Evolutionary conservation across 2,113 vertebrate species (phyloP).

Genomic region (Marmota monax): DNA sequence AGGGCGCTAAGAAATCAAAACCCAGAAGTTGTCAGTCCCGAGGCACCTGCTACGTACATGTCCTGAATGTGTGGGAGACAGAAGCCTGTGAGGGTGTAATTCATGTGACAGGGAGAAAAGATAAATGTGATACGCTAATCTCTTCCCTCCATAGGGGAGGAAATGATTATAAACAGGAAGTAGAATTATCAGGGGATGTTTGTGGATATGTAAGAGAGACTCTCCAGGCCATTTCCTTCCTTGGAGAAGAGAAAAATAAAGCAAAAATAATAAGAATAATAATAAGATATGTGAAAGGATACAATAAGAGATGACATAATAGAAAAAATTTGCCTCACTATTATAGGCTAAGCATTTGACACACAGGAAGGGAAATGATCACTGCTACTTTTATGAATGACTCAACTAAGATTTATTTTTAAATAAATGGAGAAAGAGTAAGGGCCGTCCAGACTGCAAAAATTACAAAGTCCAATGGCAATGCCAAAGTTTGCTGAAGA

Average conservation of each 20-base stretch:
- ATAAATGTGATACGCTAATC: neutral
- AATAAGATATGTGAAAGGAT: neutral
- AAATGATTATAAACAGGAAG: neutral
- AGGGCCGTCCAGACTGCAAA: neutral
- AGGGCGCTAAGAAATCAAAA: conserved; percentile 54
- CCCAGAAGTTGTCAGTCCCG: neutral
- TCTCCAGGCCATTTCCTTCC: neutral
- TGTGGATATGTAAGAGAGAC: neutral
- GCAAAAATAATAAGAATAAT: neutral
- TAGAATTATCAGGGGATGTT: neutral
- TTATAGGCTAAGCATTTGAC: neutral
- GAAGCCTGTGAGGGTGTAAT: neutral
- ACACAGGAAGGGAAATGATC: neutral
- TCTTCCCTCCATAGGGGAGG: neutral
- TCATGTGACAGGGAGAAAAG: neutral
- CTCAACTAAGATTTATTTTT: neutral
- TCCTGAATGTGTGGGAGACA: neutral
- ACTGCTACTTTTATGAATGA: neutral
- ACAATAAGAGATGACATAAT: neutral
- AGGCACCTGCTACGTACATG: neutral
- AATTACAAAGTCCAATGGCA: neutral
- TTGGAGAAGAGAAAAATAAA: neutral
- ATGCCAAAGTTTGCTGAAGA: neutral
- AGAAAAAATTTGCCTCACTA: neutral
- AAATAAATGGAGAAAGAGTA: neutral